Conservation (phyloP, 2,888 invertebrate genomes). For the Nasonia oneida region DNA sequence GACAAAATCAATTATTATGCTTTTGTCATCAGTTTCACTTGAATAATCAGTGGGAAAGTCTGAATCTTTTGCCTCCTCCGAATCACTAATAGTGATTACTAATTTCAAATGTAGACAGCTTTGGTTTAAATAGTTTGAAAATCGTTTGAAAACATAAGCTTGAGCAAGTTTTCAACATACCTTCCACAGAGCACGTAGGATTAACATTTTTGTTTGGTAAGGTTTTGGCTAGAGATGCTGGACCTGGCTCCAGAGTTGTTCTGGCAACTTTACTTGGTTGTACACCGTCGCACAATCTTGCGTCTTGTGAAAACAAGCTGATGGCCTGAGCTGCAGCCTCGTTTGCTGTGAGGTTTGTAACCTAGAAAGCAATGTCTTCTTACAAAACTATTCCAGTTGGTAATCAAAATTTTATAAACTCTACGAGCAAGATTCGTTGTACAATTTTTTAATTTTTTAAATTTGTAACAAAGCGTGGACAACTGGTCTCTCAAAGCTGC, state of each 20-base stretch:
- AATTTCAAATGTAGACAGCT: slow-evolving; percentile 29
- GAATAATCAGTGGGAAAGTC: slow-evolving; percentile 54
- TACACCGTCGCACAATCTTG: slow-evolving; percentile 88
- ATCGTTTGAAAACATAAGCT: not conserved
- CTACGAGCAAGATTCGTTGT: not conserved
- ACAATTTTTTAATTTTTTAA: not conserved
- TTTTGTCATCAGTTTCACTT: slow-evolving; percentile 61
- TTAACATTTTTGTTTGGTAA: slow-evolving; percentile 77
- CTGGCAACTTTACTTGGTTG: slow-evolving; percentile 87
- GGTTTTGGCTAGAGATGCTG: slow-evolving; percentile 76
- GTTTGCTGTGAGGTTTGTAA: slow-evolving; percentile 89
- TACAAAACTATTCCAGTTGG: not conserved
- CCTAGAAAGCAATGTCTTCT: slow-evolving; percentile 77
- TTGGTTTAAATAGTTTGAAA: not conserved
- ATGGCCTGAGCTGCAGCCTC: slow-evolving; percentile 95
- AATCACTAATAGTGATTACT: slow-evolving; percentile 33
- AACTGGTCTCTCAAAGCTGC: not conserved
- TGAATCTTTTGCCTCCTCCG: slow-evolving; percentile 37
- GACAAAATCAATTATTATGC: slow-evolving; percentile 54
- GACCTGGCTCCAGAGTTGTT: slow-evolving; percentile 80
- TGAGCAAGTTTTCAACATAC: slow-evolving; percentile 64
- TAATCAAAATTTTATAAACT: not conserved
- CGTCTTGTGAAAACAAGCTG: slow-evolving; percentile 91
- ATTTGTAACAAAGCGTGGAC: not conserved
- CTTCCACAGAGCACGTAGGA: slow-evolving; percentile 77